A percentile compares a stretch with the other conserved stretches of the same genome.
Evolutionary conservation across 2,888 invertebrate species (phyloP).

Genomic region (Acrobeloides nanus): DNA sequence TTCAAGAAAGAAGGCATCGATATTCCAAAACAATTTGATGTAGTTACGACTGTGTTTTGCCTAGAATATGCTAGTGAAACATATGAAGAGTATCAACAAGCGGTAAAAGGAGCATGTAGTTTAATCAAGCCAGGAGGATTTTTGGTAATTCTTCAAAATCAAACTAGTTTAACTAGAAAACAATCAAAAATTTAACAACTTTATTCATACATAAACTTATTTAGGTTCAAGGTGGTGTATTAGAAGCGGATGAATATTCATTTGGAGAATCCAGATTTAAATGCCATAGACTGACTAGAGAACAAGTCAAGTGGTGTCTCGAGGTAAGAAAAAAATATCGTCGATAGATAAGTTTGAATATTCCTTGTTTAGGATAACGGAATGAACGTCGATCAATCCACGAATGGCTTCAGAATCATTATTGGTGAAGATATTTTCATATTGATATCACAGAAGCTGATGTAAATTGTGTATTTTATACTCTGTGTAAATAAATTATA

Average conservation of each 20-base stretch:
- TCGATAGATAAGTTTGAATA: conserved; percentile 6
- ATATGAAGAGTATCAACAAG: conserved; percentile 22
- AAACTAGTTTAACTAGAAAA: background rate
- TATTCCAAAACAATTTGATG: conserved; percentile 47
- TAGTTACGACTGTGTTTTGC: conserved; percentile 49
- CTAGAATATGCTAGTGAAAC: conserved; percentile 46
- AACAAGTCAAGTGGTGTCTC: conserved; percentile 34
- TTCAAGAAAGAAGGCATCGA: conserved; percentile 27
- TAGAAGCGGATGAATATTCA: conserved; percentile 43
- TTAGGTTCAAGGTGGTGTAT: conserved; percentile 51
- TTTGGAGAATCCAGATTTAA: conserved; percentile 45
- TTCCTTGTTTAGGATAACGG: conserved; percentile 30
- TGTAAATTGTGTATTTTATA: too few relatives aligned
- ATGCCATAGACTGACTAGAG: conserved; percentile 37
- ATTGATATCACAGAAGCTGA: conserved; percentile 38
- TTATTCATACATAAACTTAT: conserved; percentile 28
- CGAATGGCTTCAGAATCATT: conserved; percentile 41
- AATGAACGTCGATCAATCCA: conserved; percentile 33
- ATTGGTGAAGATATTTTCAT: conserved; percentile 47
- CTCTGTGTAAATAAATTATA: too few relatives aligned
- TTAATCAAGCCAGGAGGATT: conserved; percentile 48
- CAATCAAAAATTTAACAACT: background rate
- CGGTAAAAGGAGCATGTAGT: conserved; percentile 31
- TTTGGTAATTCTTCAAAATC: too few relatives aligned
- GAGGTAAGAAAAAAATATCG: conserved; percentile 19